A percentile compares a stretch with the other conserved stretches of the same genome.
phyloP scores from a whole-genome alignment of 1,140 invertebrate species.

The Zelostemma sp. region DNA sequence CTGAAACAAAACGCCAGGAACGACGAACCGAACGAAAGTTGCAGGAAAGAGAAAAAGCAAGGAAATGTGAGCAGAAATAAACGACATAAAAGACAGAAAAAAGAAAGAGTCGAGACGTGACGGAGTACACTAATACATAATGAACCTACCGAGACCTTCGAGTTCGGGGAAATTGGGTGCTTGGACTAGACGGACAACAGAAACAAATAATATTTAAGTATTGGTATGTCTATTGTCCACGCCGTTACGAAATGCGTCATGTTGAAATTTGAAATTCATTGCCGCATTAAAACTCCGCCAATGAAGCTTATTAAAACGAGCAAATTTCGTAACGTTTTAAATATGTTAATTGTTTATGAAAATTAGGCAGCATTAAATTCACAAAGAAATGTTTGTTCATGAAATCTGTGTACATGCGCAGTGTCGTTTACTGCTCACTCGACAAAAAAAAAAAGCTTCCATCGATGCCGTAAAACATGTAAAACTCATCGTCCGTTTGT shows the following conservation, averaged over 20 bases:
- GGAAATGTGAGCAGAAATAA: conserved; percentile 1
- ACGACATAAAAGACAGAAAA: conserved; percentile 6
- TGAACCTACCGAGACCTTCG: conserved; percentile 78
- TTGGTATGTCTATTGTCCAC: conserved; percentile 58
- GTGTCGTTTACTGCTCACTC: too few relatives aligned
- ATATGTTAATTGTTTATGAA: too few relatives aligned
- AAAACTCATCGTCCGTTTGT: too few relatives aligned
- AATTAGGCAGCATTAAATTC: too few relatives aligned
- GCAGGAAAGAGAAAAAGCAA: not conserved
- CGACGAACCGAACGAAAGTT: not conserved
- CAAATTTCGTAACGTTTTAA: not conserved
- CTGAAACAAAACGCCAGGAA: too few relatives aligned
- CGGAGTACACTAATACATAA: conserved; percentile 64
- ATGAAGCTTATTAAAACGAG: too few relatives aligned
- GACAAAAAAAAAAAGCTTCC: too few relatives aligned
- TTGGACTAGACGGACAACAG: conserved; percentile 75
- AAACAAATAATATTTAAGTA: conserved; percentile 68
- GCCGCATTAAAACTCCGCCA: too few relatives aligned
- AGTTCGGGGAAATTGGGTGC: conserved; percentile 79
- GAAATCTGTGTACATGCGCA: conserved; percentile 1
- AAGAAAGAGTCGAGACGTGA: conserved; percentile 41
- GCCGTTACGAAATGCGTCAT: conserved; percentile 50
- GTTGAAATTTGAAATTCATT: too few relatives aligned
- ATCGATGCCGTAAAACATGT: too few relatives aligned
- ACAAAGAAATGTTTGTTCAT: not conserved